A percentile compares a stretch with the other conserved stretches of the same genome.
phyloP scores from a whole-genome alignment of 2,113 vertebrate species.

The Ovis aries region DNA sequence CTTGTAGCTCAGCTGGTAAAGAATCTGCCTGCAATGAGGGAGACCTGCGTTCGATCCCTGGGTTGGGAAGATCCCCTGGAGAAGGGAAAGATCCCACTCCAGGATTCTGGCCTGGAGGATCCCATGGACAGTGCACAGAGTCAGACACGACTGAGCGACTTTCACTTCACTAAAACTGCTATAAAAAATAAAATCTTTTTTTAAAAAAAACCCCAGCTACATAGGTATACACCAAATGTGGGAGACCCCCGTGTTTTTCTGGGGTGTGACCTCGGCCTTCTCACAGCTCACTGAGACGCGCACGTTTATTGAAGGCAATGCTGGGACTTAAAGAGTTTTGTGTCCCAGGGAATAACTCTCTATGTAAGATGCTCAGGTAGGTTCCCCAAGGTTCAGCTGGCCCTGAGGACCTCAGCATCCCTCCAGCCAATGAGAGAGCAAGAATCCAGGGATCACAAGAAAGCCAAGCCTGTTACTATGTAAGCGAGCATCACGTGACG shows the following conservation, averaged over 20 bases:
- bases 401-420: not conserved
- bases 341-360: not conserved
- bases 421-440: not conserved
- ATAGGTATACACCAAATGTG: not conserved
- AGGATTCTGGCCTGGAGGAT: not conserved
- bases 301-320: not conserved
- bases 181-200: not conserved
- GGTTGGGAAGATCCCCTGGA: not conserved
- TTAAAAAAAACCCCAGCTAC: not conserved
- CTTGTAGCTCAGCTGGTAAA: not conserved
- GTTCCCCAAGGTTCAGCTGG: not conserved
- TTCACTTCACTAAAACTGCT: not conserved
- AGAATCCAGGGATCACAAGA: not conserved
- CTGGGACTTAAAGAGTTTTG: not conserved
- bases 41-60: not conserved
- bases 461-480: not conserved
- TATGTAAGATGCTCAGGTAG: not conserved
- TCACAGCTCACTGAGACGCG: not conserved
- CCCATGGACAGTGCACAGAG: not conserved
- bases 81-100: not conserved
- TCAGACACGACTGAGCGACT: not conserved
- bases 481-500: too few species aligned
- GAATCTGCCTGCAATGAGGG: not conserved
- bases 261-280: not conserved
- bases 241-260: not conserved